Conservation (phyloP, 2,113 vertebrate genomes). For the Solenodon paradoxus region DNA sequence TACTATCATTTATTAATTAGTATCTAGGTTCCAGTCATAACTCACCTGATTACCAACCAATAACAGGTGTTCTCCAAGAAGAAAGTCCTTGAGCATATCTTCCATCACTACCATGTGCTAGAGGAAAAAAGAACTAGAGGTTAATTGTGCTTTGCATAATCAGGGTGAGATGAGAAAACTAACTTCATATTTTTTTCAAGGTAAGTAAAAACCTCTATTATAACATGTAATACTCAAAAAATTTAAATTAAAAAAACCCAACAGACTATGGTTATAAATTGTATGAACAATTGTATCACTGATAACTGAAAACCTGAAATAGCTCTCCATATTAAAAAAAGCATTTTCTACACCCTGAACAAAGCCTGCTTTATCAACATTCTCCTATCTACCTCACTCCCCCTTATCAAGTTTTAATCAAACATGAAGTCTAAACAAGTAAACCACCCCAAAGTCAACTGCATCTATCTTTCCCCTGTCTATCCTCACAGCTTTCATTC, state of each 20-base stretch:
- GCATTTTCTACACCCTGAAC: neutral
- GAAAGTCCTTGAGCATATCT: constrained; percentile 97
- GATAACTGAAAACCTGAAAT: neutral
- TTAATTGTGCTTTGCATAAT: neutral
- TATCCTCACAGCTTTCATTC: neutral
- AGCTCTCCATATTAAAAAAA: too few relatives aligned
- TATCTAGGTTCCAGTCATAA: neutral
- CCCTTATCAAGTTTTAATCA: neutral
- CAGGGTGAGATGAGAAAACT: neutral
- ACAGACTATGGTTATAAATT: constrained; percentile 1
- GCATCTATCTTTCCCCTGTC: neutral
- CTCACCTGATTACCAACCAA: constrained; percentile 98
- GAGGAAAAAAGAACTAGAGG: constrained; percentile 15
- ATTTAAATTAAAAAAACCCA: neutral
- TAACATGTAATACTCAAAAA: neutral
- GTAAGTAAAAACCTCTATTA: neutral
- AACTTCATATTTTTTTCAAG: neutral
- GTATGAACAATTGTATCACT: neutral
- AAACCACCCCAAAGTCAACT: neutral
- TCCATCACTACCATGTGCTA: constrained; percentile 98
- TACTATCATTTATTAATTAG: neutral
- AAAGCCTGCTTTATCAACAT: neutral
- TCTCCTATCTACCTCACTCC: neutral
- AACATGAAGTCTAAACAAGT: neutral
- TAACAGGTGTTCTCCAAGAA: constrained; percentile 95